A percentile compares a stretch with the other conserved stretches of the same genome.
Conservation (phyloP, 64 coral and sea anemone species). For the Stichodactyla helianthus region DNA sequence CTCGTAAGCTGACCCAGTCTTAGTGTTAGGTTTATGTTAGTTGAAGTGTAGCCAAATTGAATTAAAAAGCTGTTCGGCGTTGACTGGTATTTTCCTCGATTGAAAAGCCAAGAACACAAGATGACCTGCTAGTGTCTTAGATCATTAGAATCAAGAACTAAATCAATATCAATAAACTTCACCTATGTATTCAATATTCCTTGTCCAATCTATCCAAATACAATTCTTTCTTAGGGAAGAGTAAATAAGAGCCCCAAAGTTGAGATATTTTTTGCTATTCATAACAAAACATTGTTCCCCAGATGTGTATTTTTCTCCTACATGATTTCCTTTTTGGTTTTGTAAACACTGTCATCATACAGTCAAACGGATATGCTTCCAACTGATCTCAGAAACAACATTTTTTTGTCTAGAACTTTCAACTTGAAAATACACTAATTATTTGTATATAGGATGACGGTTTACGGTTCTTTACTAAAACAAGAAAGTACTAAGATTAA, state of each 20-base stretch:
- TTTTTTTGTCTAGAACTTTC: too few relatives aligned
- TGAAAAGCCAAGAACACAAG: not conserved
- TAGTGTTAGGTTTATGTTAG: not conserved
- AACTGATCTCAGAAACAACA: too few relatives aligned
- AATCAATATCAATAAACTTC: not conserved
- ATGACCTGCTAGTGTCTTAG: not conserved
- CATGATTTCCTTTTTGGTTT: too few relatives aligned
- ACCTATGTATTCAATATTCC: not conserved
- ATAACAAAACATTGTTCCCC: too few relatives aligned
- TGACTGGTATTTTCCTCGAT: not conserved
- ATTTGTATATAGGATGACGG: too few relatives aligned
- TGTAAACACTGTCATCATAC: too few relatives aligned
- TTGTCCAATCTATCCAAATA: too few relatives aligned
- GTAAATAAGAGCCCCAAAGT: too few relatives aligned
- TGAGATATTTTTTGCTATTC: not conserved
- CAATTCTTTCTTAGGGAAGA: too few relatives aligned
- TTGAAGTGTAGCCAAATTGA: not conserved
- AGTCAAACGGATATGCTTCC: too few relatives aligned
- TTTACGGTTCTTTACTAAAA: not conserved
- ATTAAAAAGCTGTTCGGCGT: not conserved
- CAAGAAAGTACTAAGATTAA: not conserved
- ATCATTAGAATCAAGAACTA: not conserved
- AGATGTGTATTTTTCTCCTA: too few relatives aligned
- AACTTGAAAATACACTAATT: too few relatives aligned
- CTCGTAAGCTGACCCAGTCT: not conserved